phyloP scores from a whole-genome alignment of 2,797 vertebrate species.

The Gobio occitaniae region DNA sequence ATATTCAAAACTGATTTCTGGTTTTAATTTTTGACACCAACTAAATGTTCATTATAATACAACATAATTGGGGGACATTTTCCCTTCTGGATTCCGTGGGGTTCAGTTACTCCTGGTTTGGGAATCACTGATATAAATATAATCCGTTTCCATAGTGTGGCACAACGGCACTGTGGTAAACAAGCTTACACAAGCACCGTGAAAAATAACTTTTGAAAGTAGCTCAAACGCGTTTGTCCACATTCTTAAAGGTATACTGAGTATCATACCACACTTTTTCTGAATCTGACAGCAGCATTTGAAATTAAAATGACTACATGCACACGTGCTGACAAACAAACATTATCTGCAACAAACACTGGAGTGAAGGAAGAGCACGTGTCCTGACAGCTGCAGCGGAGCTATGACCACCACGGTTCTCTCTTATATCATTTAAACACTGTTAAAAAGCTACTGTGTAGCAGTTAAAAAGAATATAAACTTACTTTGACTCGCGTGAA shows the following conservation, averaged over 20 bases:
- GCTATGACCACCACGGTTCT: background rate
- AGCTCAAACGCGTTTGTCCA: background rate
- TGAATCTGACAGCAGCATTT: background rate
- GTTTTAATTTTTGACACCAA: background rate
- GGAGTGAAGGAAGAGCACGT: conserved; percentile 2
- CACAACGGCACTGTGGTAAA: conserved; percentile 12
- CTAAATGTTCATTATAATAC: background rate
- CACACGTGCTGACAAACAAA: background rate
- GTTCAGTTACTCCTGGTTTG: background rate
- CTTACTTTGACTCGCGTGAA: background rate
- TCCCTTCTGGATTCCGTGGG: background rate
- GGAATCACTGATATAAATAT: background rate
- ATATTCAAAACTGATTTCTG: background rate
- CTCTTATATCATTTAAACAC: background rate
- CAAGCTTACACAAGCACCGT: conserved; percentile 5
- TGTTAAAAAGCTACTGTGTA: background rate
- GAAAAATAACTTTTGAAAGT: conserved; percentile 16
- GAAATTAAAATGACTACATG: background rate
- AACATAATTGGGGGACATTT: background rate
- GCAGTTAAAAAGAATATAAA: background rate
- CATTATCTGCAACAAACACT: background rate
- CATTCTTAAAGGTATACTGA: background rate
- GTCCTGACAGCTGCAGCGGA: background rate
- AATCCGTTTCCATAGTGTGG: conserved; percentile 29
- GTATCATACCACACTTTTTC: background rate